These are phyloP conservation scores for Oriolus oriolus DNA, from an alignment of 2,113 vertebrate species.

Conservation along the genomic window DNA sequence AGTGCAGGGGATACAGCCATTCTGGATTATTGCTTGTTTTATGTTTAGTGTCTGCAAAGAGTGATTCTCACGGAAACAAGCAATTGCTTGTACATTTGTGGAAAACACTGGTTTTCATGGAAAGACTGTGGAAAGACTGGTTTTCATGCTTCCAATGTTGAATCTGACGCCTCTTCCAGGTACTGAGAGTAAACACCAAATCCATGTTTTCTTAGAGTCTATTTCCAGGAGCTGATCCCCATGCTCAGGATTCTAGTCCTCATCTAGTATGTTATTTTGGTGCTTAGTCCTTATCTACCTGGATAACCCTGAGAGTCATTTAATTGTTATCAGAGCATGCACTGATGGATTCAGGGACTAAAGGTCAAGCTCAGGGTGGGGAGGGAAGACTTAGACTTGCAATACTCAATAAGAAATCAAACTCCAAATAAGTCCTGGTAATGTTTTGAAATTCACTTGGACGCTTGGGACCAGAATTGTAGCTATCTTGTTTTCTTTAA, in stretches of 20 bases:
- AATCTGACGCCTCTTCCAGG: neutral
- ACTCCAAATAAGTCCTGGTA: neutral
- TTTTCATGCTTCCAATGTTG: no score
- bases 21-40: neutral
- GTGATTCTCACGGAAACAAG: neutral
- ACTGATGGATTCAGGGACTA: neutral
- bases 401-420: conserved; percentile 22
- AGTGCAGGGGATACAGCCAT: neutral
- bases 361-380: neutral
- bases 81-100: neutral
- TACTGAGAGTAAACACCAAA: neutral
- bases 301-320: neutral
- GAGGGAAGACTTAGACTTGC: neutral
- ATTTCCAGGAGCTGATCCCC: neutral
- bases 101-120: no score
- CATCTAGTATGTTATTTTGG: neutral
- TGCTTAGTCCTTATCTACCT: neutral
- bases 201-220: neutral
- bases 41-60: neutral
- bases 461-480: conserved; percentile 25
- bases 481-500: conserved; percentile 51
- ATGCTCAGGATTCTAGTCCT: neutral
- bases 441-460: conserved; percentile 32
- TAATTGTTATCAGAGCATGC: neutral
- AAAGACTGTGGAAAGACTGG: no score